Conservation (phyloP, 2,797 vertebrate species). For the Poeciliopsis paucimaculata region DNA sequence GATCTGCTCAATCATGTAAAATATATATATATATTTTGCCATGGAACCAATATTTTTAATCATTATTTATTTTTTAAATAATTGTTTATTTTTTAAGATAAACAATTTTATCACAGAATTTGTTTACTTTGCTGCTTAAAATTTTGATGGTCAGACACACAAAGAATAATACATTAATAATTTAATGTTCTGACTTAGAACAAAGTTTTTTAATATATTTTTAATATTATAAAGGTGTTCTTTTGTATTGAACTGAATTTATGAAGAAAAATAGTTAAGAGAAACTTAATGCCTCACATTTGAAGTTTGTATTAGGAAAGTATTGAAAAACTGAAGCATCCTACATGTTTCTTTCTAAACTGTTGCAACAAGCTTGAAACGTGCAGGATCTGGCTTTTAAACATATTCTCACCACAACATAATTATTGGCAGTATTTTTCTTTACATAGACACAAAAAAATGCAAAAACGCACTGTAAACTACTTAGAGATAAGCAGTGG, state of each 20-base stretch:
- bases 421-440: slow-evolving; percentile 15
- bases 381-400: slow-evolving; percentile 7
- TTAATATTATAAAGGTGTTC: background rate
- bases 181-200: background rate
- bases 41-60: slow-evolving; percentile 17
- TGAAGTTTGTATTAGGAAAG: background rate
- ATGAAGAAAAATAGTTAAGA: too few species aligned
- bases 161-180: background rate
- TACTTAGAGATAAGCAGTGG: background rate
- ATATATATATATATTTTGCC: slow-evolving; percentile 6
- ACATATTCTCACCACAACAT: slow-evolving; percentile 4
- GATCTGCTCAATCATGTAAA: slow-evolving; percentile 31
- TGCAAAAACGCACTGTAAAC: background rate
- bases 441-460: background rate
- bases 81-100: slow-evolving; percentile 25
- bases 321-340: background rate
- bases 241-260: background rate
- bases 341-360: background rate
- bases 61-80: too few species aligned
- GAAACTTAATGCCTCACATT: background rate
- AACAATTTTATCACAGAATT: background rate
- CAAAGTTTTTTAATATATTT: background rate
- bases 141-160: background rate
- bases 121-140: background rate
- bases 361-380: slow-evolving; percentile 15